Evolutionary conservation across 2,113 vertebrate species (phyloP), one percentile per base, ranked within the genome.

Genomic region (Polypterus bichir): DNA sequence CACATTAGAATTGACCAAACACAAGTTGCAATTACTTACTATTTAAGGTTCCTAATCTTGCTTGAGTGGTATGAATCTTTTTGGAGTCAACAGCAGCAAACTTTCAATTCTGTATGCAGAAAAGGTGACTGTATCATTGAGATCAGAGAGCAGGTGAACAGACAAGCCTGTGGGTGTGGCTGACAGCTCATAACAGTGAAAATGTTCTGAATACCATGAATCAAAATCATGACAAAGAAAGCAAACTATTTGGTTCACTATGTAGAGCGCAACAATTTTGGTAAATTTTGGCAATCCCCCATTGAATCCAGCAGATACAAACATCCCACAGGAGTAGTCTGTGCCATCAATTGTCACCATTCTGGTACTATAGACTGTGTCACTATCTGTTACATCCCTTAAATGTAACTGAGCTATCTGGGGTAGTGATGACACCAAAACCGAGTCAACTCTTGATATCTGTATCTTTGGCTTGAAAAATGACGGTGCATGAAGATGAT

Each of bases 201-300:
- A 10, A 52, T 52, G 51, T 52, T 52, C 51, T 46, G 68, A 49
- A 65, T 70, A 68, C 67, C 67, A 66, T 49, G 51, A 65, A 45
- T 69, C 62, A 70, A 59, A 69, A 52, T 70, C 54, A 68, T 7
- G 59, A 67, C 64, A 72, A 3, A 65, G 59, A 65, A 67, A 71
- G 62, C 6, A 69, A 8, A 68, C 62, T 47, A 60, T 49, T 9
- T 64, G 47, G 64, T 72, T 69, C 7, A 52, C 51, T 8, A 52
- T 7, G 10, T 52, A 52, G 51, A 52, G 3, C 3, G 3, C 7
- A 52, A 4, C 51, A 52, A 3, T 52, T 52, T 52, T 3, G 51
- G 7, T 3, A 10, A 52, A 52, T 52, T 52, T 7, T 3, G 3
- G 51, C 51, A 52, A 1, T 8, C 51, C 7, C 7, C 51, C 4